Evolutionary conservation across 2,113 vertebrate species (phyloP), one percentile per base, ranked within the genome.

Genomic region (Hiodon alosoides): DNA sequence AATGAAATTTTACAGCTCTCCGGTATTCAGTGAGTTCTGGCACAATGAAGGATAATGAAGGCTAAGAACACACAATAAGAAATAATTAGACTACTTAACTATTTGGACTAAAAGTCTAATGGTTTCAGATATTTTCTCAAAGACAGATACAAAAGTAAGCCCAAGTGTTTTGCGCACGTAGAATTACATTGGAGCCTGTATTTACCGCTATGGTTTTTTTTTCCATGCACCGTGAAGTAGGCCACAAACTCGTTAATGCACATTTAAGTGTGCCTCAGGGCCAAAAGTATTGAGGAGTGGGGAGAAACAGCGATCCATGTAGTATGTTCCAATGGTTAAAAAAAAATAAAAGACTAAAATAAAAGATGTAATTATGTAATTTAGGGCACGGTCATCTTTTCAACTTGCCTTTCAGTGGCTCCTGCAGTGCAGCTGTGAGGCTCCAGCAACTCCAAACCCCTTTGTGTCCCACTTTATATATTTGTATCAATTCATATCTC

Each of bases 301-400:
- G 67, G 47, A 67, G 54, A 55, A 69, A 77, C 55, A 14, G 46
- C 77, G 69, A 84, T 78, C 69, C 61, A 73, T 81, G 76, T 74
- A 67, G 70, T 62, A 70, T 75, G 8, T 61, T 50, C 57, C 68
- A 78, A 68, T 76, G 83, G 78, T 85, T 80, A 82, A 75, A 60
- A 81, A 78, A 31, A 31, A 31, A 31, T 31, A 31, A 31, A 31
- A 31, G 67, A 58, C 62, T 31, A n/a, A n/a, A n/a, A n/a, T n/a
- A n/a, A n/a, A n/a, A n/a, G n/a, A n/a, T n/a, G n/a, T n/a, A n/a
- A n/a, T 71, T 76, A 79, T 73, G 78, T 85, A 73, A 83, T 83
- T 80, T 80, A 80, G 76, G 64, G 79, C 54, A 47, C 68, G 76
- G 31, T 80, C 71, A 76, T 59, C 11, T 79, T 59, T 6, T 79